These are phyloP conservation scores for Chaenogobius annularis DNA, from an alignment of 2,113 vertebrate genomes.

Conservation along the genomic window DNA sequence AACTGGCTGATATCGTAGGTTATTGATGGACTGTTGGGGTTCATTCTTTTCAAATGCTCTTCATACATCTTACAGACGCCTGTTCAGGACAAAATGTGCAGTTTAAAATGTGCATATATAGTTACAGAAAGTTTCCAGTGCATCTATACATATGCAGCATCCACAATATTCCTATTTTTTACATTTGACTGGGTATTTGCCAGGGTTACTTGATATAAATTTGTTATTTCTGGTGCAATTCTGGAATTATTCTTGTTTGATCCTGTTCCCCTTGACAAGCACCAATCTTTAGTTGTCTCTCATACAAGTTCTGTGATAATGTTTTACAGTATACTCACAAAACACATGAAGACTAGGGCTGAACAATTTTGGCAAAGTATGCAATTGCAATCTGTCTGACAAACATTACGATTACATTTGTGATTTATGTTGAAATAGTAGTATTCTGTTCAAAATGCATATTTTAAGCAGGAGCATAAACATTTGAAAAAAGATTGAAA, in stretches of 20 bases:
- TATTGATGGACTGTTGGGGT: slow-evolving; percentile 98
- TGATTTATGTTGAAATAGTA: too few relatives aligned
- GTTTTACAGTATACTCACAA: too few relatives aligned
- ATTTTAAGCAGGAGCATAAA: too few relatives aligned
- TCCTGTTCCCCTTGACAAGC: background rate
- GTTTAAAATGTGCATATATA: background rate
- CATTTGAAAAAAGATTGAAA: too few relatives aligned
- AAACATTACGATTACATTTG: too few relatives aligned
- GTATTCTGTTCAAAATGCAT: too few relatives aligned
- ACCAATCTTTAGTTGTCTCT: background rate
- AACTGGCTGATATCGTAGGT: slow-evolving; percentile 98
- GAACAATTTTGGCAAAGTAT: too few relatives aligned
- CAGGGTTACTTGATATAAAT: background rate
- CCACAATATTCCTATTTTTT: background rate
- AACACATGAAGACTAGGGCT: too few relatives aligned
- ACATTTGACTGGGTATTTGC: background rate
- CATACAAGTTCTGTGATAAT: background rate
- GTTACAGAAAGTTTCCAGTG: background rate
- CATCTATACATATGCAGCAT: background rate
- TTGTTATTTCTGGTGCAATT: too few relatives aligned
- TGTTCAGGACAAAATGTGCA: slow-evolving; percentile 20
- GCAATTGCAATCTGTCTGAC: too few relatives aligned
- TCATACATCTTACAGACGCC: slow-evolving; percentile 99
- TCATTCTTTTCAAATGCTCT: slow-evolving; percentile 99
- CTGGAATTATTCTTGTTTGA: too few relatives aligned